Conservation (phyloP, 2,113 vertebrate species). For the Eptesicus fuscus region DNA sequence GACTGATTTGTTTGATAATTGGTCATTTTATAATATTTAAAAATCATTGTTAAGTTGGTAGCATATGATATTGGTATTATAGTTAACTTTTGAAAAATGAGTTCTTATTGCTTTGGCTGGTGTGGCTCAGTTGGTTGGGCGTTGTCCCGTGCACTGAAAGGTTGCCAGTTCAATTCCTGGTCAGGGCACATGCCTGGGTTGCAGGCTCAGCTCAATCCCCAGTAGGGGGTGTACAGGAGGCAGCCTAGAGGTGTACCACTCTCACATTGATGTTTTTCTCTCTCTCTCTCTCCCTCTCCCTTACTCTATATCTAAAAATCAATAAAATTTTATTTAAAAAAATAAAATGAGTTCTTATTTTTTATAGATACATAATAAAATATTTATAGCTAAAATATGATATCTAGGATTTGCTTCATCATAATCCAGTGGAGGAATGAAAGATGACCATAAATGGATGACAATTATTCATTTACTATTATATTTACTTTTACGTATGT, state of each 20-base stretch:
- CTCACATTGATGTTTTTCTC: no score
- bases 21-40: background rate
- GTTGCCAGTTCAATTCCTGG: no score
- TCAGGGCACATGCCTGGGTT: no score
- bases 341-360: background rate
- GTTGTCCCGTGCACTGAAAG: no score
- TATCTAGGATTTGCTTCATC: background rate
- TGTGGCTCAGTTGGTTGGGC: no score
- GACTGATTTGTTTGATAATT: background rate
- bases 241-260: no score
- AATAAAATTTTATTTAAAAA: no score
- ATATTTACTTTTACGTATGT: background rate
- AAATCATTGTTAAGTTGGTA: background rate
- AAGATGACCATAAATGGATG: background rate
- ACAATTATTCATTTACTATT: background rate
- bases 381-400: background rate
- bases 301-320: no score
- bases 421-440: background rate
- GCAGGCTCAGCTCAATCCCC: no score
- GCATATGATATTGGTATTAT: background rate
- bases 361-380: background rate
- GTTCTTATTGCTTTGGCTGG: background rate
- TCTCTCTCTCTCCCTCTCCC: no score
- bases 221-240: no score
- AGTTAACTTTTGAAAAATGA: background rate